Conservation (phyloP, 2,113 vertebrate genomes). For the Manacus vitellinus region DNA sequence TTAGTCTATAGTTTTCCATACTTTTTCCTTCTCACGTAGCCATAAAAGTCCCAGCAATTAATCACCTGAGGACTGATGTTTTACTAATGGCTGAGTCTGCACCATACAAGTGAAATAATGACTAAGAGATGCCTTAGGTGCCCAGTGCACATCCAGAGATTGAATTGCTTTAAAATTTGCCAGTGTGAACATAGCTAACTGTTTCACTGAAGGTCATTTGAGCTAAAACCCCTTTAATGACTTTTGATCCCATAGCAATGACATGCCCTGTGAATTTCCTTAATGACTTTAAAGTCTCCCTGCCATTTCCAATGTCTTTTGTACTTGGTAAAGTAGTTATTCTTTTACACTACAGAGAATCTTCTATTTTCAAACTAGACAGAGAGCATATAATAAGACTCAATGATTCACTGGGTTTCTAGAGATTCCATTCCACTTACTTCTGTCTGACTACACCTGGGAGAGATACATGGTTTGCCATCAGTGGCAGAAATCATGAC, state of each 20-base stretch:
- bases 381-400: neutral
- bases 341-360: neutral
- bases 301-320: neutral
- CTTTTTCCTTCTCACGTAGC: neutral
- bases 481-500: neutral
- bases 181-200: neutral
- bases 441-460: neutral
- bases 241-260: neutral
- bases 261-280: neutral
- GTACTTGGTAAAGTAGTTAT: neutral
- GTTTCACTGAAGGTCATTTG: neutral
- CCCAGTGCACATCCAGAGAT: neutral
- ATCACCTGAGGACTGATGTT: neutral
- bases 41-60: neutral
- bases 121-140: neutral
- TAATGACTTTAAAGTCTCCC: neutral
- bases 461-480: neutral
- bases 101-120: neutral
- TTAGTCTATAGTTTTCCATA: neutral
- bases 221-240: neutral
- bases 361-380: neutral
- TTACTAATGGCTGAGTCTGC: neutral
- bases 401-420: accelerated
- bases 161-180: neutral
- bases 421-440: neutral